Evolutionary conservation across 2,888 invertebrate genomes (phyloP).

Genomic region (Clanis bilineata): DNA sequence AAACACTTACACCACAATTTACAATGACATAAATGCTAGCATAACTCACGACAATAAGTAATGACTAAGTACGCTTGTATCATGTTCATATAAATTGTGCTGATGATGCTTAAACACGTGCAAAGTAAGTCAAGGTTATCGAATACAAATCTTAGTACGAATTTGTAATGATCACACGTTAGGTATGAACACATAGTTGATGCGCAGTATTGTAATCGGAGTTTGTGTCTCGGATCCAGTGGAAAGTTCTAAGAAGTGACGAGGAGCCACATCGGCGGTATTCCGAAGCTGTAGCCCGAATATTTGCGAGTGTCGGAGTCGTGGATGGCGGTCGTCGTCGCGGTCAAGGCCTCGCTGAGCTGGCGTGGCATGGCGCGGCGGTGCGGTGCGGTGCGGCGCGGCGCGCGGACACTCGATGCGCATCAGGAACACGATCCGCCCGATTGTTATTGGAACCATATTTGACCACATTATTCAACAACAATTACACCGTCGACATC

Average conservation of each 20-base stretch:
- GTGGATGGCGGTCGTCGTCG: slow-evolving; percentile 18
- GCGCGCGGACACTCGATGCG: slow-evolving; percentile 48
- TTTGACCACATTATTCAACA: slow-evolving; percentile 33
- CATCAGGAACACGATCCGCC: slow-evolving; percentile 55
- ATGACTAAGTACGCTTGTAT: not conserved
- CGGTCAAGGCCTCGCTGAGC: slow-evolving; percentile 71
- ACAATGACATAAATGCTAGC: not conserved
- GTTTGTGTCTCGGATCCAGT: slow-evolving; percentile 40
- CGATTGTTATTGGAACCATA: slow-evolving; percentile 44
- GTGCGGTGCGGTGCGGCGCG: slow-evolving; percentile 31
- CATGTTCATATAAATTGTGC: not conserved
- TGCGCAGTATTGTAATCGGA: slow-evolving; percentile 56
- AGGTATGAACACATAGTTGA: slow-evolving; percentile 36
- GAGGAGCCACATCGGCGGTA: slow-evolving; percentile 52
- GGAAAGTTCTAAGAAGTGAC: slow-evolving; percentile 56
- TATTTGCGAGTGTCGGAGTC: slow-evolving; percentile 40
- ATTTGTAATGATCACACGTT: slow-evolving; percentile 32
- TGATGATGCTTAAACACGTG: slow-evolving; percentile 14
- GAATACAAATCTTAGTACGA: slow-evolving; percentile 27
- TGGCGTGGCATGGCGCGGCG: slow-evolving; percentile 28
- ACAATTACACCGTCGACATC: slow-evolving; percentile 8
- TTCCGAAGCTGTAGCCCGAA: slow-evolving; percentile 39
- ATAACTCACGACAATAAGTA: not conserved
- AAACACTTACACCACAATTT: slow-evolving; percentile 8
- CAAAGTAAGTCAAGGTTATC: slow-evolving; percentile 31